Conservation (phyloP, 2,797 vertebrate species). For the Graptemys geographica region DNA sequence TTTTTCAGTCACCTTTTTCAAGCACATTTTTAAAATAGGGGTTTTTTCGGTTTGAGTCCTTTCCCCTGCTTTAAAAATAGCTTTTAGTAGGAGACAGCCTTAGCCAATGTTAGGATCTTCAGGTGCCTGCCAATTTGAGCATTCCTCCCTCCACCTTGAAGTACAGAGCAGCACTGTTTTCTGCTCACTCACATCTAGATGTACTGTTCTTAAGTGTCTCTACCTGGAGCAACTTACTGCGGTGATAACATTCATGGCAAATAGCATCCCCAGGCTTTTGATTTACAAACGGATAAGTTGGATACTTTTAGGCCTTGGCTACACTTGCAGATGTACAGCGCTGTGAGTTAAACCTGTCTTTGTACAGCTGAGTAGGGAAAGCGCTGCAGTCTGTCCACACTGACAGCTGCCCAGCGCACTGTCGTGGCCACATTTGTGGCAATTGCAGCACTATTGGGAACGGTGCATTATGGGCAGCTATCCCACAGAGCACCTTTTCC, state of each 20-base stretch:
- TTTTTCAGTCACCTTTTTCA: background rate
- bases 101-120: background rate
- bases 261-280: background rate
- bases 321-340: too few species aligned
- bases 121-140: background rate
- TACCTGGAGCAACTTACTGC: background rate
- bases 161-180: background rate
- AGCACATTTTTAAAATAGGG: background rate
- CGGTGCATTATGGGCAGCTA: too few species aligned
- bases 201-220: background rate
- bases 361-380: too few species aligned
- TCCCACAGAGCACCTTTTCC: too few species aligned
- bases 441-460: too few species aligned
- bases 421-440: too few species aligned
- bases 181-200: background rate
- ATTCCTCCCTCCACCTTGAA: background rate
- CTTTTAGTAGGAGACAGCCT: background rate
- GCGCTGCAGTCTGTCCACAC: too few species aligned
- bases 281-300: background rate
- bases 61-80: background rate
- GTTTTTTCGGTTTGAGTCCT: background rate
- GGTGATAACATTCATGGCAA: background rate
- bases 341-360: too few species aligned
- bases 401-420: too few species aligned
- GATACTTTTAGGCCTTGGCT: background rate